Base-by-base conservation (phyloP, 2,113 vertebrate species). In the Aegypius monachus region DNA sequence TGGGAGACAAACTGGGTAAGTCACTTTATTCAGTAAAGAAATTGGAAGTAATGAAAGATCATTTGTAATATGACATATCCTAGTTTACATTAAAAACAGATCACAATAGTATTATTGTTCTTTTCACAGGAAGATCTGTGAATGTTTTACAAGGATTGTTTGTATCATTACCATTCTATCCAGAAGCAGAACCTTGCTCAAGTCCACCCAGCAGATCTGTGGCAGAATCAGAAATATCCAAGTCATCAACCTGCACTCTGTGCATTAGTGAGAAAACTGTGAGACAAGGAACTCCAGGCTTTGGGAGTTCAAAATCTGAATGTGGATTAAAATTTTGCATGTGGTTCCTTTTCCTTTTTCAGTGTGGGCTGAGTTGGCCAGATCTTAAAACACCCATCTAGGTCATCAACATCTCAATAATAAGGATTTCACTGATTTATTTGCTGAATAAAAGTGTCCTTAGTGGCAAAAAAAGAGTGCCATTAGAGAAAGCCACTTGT, bases 401-500 rank as follows among this genome's bases (percentile, higher is more conserved):
- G 3, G 8, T 61, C 66, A 79, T 55, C 66, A 86, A 3, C 21
- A 34, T 75, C 16, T 81, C 45, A 34, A 4, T 58, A 40, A 40
- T 56, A 75, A 73, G 14, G 11, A 63, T 81, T 88, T 63, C 23
- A 81, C 25, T 7, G 22, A 31, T 53, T 45, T 86, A 2, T 74
- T 83, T 83, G 79, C 65, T 53, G 25, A 89, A 86, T 79, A 68
- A 86, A 47, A 13, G 4, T 79, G 42, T 55, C 20, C 15, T 34
- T 31, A 40, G 47, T 29, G 34, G 25, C 13, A 56, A 72, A 91
- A 95, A 95, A 72, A 79, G 59, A 89, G 79, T 88, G 52, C 10
- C 23, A 45, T 58, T 96, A 73, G 67, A 96, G 62, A 91, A 93
- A 97, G 66, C 42, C 68, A 90, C 38, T 83, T 74, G 68, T 38